A percentile compares a stretch with the other conserved stretches of the same genome.
phyloP scores from a whole-genome alignment of 2,888 invertebrate genomes.

The Antheraea assamensis region DNA sequence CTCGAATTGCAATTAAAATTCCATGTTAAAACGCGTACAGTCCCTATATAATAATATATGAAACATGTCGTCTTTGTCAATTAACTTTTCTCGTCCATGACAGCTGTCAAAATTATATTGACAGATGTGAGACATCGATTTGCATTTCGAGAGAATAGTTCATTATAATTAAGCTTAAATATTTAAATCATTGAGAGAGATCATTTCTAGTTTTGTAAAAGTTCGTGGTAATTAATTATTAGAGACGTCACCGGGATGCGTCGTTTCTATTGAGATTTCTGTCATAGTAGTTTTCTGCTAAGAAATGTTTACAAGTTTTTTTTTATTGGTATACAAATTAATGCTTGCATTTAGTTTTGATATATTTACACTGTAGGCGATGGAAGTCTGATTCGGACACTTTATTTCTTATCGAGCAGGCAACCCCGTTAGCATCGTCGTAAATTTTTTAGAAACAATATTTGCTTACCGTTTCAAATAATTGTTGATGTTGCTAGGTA shows the following conservation, averaged over 20 bases:
- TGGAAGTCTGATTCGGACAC: conserved; percentile 41
- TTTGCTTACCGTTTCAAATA: conserved; percentile 72
- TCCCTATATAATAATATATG: neutral
- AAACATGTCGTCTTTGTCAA: neutral
- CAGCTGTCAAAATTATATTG: conserved; percentile 14
- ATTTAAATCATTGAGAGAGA: conserved; percentile 71
- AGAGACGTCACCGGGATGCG: conserved; percentile 54
- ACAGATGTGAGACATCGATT: neutral
- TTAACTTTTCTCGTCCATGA: conserved; percentile 11
- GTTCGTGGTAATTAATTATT: conserved; percentile 46
- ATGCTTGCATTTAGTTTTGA: conserved; percentile 71
- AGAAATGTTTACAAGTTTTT: conserved; percentile 27
- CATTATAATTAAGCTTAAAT: conserved; percentile 55
- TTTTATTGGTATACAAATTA: conserved; percentile 46
- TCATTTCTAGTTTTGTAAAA: conserved; percentile 68
- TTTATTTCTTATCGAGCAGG: conserved; percentile 53
- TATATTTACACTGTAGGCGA: conserved; percentile 50
- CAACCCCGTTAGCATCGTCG: conserved; percentile 54
- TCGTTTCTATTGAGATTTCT: conserved; percentile 44
- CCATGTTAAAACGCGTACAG: neutral
- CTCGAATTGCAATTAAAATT: conserved; percentile 18
- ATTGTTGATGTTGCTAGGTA: conserved; percentile 76
- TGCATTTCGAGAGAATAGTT: conserved; percentile 41
- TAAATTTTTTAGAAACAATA: conserved; percentile 56
- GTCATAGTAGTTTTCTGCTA: conserved; percentile 38